Percentiles rank a stretch among this genome's conserved stretches.
phyloP scores from a whole-genome alignment of 2,888 invertebrate species.

The Congeria kusceri region DNA sequence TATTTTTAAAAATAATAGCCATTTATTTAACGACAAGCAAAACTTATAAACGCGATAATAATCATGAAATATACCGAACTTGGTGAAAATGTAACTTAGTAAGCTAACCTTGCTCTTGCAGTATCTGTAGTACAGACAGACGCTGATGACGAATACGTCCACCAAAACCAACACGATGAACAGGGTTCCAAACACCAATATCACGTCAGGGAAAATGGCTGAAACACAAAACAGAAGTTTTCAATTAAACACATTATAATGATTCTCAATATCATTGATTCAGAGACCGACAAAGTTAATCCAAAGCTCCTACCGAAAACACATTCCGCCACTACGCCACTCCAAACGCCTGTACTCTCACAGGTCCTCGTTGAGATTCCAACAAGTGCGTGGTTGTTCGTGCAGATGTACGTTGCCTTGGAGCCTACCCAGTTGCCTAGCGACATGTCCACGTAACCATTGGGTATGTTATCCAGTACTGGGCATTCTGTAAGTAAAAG shows the following conservation, averaged over 20 bases:
- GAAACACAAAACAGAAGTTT: neutral
- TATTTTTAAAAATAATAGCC: too few species aligned
- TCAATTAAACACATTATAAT: too few species aligned
- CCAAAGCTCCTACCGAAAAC: constrained; percentile 57
- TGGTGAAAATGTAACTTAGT: too few species aligned
- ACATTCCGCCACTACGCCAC: constrained; percentile 45
- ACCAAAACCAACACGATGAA: constrained; percentile 47
- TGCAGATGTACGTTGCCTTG: constrained; percentile 51
- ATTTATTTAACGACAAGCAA: too few species aligned
- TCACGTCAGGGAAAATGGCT: constrained; percentile 56
- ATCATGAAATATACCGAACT: too few species aligned
- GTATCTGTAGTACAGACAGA: constrained; percentile 41
- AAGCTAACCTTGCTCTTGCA: constrained; percentile 12
- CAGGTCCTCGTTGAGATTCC: constrained; percentile 49
- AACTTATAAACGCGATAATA: too few species aligned
- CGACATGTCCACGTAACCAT: constrained; percentile 48
- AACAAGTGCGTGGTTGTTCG: constrained; percentile 48
- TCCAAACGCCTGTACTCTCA: constrained; percentile 49
- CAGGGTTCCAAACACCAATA: constrained; percentile 49
- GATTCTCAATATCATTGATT: too few species aligned
- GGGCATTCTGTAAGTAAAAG: constrained; percentile 38
- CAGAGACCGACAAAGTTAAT: too few species aligned
- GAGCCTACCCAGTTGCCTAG: constrained; percentile 46
- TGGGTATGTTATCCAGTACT: constrained; percentile 18
- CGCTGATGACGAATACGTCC: constrained; percentile 34